Evolutionary conservation across 2,888 invertebrate species (phyloP).

Genomic region (Agonopterix alstromeriana): DNA sequence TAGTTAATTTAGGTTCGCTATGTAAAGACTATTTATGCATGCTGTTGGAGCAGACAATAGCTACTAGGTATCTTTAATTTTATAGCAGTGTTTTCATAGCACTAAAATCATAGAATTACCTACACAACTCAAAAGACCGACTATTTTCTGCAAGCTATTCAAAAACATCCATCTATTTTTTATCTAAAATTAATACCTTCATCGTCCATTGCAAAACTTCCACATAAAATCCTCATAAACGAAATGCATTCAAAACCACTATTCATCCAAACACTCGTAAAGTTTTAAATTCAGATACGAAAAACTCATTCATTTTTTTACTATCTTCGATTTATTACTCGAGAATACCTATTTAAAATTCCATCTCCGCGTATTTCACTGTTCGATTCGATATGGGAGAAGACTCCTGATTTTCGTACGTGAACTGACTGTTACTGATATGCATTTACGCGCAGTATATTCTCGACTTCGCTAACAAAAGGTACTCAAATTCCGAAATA

Average conservation of each 20-base stretch:
- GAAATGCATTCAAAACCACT: background rate
- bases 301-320: conserved; percentile 1
- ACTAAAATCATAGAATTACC: too few species aligned
- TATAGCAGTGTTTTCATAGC: too few species aligned
- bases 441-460: conserved; percentile 63
- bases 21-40: too few species aligned
- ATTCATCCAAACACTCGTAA: background rate
- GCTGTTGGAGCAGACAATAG: too few species aligned
- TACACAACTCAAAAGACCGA: too few species aligned
- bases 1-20: too few species aligned
- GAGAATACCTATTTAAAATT: conserved; percentile 8
- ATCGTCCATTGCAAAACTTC: too few species aligned
- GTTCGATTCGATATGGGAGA: conserved; percentile 31
- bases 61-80: too few species aligned
- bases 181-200: too few species aligned
- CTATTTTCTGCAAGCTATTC: too few species aligned
- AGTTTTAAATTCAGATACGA: background rate
- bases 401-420: conserved; percentile 45
- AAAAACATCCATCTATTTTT: too few species aligned
- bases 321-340: conserved; percentile 4
- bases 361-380: conserved; percentile 25
- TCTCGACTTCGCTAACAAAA: conserved; percentile 57
- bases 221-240: too few species aligned
- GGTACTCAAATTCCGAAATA: conserved; percentile 26
- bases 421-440: conserved; percentile 50